Conservation (phyloP, 2,113 vertebrate genomes). For the Nothocercus nigrocapillus region DNA sequence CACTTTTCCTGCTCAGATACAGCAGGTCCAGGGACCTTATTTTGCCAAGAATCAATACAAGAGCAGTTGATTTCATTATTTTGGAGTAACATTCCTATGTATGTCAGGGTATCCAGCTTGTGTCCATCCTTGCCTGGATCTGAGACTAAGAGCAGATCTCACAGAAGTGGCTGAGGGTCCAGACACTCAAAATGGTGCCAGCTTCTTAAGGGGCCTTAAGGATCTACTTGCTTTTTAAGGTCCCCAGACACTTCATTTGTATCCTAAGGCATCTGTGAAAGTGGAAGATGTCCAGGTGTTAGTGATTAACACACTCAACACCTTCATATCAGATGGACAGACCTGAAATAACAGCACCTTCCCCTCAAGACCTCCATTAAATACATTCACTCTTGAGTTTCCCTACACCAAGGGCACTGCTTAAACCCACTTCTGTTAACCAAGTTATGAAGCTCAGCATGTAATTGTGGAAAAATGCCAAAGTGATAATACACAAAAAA, state of each 20-base stretch:
- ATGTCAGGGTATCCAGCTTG: not conserved
- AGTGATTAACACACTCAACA: not conserved
- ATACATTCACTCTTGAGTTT: not conserved
- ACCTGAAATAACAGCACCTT: not conserved
- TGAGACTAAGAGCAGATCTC: not conserved
- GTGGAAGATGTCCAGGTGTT: not conserved
- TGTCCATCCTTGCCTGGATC: not conserved
- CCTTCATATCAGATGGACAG: not conserved
- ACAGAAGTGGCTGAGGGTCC: not conserved
- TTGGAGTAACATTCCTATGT: not conserved
- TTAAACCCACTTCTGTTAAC: not conserved
- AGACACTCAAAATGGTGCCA: not conserved
- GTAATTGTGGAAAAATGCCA: not conserved
- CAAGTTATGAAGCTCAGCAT: not conserved
- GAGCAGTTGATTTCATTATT: not conserved
- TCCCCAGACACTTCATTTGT: not conserved
- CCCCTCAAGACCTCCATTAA: not conserved
- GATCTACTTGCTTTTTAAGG: not conserved
- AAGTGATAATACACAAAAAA: not conserved
- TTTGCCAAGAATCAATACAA: not conserved
- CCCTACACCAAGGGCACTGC: not conserved
- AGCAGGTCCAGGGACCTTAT: not conserved
- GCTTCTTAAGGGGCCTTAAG: not conserved
- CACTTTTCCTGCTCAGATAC: not conserved
- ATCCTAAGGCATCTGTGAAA: not conserved